Base-by-base conservation (phyloP, 2,797 vertebrate species). In the Paedocypris micromegethes region DNA sequence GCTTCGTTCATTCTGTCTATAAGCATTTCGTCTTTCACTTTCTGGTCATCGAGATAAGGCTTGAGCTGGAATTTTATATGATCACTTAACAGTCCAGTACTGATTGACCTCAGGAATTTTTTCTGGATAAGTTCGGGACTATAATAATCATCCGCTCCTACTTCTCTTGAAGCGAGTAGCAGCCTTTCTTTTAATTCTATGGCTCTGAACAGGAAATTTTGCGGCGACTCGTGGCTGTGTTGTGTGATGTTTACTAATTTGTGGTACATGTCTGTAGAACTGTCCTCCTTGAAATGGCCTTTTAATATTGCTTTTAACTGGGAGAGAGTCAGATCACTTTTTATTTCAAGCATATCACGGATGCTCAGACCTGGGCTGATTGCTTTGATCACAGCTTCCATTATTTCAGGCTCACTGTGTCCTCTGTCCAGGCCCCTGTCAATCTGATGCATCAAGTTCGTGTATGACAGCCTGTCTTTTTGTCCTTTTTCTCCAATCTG, bases 181-280 rank as follows among this genome's bases (percentile, higher is more conserved):
- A 37, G 9, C 9, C 37, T 52, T 6, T 52, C 9, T 52, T 38
- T 39, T 53, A 53, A 7, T 7, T 53, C 51, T 37, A 39, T 53
- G 3, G 51, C 51, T 39, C 52, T 53, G 37, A 53, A 53, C 1
- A 53, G 6, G 5, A 53, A 53, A 2, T 23, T 38, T 53, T n/a
- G n/a, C n/a, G n/a, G n/a, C n/a, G n/a, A n/a, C n/a, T n/a, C 39
- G 51, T 53, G 37, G 39, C 37, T 39, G 41, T 4, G 39, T 55
- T 55, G 53, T 7, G 53, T 55, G 37, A 55, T 55, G 39, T 55
- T 55, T 39, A 60, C 5, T 6, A 61, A 49, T 61, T 38, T 61
- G 53, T 55, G 5, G 4, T 55, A 55, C 39, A 55, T 2, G 4
- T 55, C 39, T 3, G 53, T 55, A 55, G 8, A 55, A 55, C 39